Base-by-base conservation (phyloP, 2,113 vertebrate species). In the Pundamilia nyererei region DNA sequence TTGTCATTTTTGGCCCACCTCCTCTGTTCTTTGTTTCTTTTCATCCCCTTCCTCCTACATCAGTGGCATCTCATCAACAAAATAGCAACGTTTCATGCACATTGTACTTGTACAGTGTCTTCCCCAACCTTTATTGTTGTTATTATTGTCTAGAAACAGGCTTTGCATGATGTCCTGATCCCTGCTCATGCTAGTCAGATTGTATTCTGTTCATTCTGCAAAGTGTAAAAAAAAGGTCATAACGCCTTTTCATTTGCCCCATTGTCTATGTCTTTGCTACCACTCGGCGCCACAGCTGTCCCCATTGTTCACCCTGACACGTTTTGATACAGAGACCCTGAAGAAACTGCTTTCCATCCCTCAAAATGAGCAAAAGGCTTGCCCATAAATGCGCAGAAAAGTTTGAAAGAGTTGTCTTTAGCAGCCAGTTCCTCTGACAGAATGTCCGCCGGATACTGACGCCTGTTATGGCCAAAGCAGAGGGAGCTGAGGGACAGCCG, bases 1-100 rank as follows among this genome's bases (percentile, higher is more conserved):
- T 89, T 89, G 90, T 93, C 90, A 92, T 90, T 80, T 85, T 87
- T 87, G 81, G 81, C 80, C 86, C 82, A 83, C 88, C 89, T 90
- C 91, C 82, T 93, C 85, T 54, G 56, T 89, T 86, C 87, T 86
- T 84, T 83, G 84, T 83, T 85, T 51, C 86, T 89, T 88, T 90
- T 82, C 82, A 26, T 89, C 87, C 55, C 75, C 89, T 60, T 72
- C 80, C 77, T 86, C 87, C 86, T 81, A 51, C 83, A n/a, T 35
- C 80, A 42, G 40, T 62, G 82, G 24, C 82, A 53, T 92, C 56
- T 85, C 80, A 84, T 92, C 87, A 91, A 87, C 79, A 82, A 60
- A 91, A 86, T 24, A 60, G 45, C 81, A 62, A n/a, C 24, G 19
- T 72, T 87, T 87, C 82, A 55, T 33, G 85, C 47, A 19, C 58